Evolutionary conservation across 1,140 invertebrate species (phyloP), one percentile per base, ranked within the genome.

Genomic region (Stratiolaelaps scimitus): DNA sequence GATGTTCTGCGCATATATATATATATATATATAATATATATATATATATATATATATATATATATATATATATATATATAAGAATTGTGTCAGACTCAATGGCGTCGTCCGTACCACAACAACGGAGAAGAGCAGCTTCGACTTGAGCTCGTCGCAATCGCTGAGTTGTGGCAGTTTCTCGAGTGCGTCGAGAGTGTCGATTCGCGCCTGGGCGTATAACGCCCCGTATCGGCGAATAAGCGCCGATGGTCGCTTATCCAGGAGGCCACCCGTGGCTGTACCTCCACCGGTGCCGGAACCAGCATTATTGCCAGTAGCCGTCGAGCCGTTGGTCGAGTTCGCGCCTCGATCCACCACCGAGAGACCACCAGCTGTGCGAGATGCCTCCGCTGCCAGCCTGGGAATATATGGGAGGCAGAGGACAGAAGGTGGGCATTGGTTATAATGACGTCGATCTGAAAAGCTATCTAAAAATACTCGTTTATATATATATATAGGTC

Each of bases 71-170:
- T n/a, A n/a, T n/a, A n/a, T n/a, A n/a, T n/a, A n/a, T n/a, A n/a
- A n/a, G n/a, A n/a, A n/a, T n/a, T n/a, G n/a, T n/a, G n/a, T n/a
- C n/a, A n/a, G n/a, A n/a, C n/a, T n/a, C n/a, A n/a, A n/a, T n/a
- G n/a, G n/a, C n/a, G n/a, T n/a, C n/a, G 34, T 40, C 34, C 34
- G 10, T 79, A 94, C 91, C 76, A 94, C 90, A 71, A 93, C 84
- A 48, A 94, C 86, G 60, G 91, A 94, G 75, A 93, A 94, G 43
- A 95, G 81, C 67, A 95, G 88, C 80, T 94, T 95, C 45, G 84
- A 84, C 78, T 94, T 94, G 26, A 94, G 80, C 72, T 92, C 88
- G 66, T 86, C 83, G 0, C 87, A 85, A 65, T 88, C 83, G 53
- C 82, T 80, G 10, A 95, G 79, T 60, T 88, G 83, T 7, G 83